Percentiles rank a stretch among this genome's conserved stretches.
These are phyloP conservation scores for Madoqua kirkii DNA, from an alignment of 2,113 vertebrate genomes.

Conservation along the genomic window DNA sequence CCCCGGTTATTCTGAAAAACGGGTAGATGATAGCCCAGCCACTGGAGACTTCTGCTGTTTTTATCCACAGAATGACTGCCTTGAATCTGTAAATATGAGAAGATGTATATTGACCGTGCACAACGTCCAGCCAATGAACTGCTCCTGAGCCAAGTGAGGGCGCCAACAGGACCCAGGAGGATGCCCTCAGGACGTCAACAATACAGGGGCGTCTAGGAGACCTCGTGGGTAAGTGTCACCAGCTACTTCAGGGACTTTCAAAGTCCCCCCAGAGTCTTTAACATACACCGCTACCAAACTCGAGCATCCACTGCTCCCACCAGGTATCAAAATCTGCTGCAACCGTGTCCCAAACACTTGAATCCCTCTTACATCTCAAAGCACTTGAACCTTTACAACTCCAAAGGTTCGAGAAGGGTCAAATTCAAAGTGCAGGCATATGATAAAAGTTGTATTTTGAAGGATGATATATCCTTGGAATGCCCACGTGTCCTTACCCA, in stretches of 20 bases:
- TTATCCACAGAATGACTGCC: neutral
- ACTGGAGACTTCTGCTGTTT: neutral
- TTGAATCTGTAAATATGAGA: neutral
- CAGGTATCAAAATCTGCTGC: neutral
- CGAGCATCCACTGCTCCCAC: neutral
- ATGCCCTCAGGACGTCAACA: fast-evolving
- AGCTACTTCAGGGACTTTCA: neutral
- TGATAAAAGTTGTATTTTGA: neutral
- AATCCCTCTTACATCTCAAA: neutral
- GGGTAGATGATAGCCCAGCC: fast-evolving
- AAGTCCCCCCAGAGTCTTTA: neutral
- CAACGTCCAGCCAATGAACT: neutral
- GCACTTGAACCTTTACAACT: neutral
- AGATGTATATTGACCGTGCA: fast-evolving
- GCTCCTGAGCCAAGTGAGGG: neutral
- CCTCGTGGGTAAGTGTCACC: fast-evolving
- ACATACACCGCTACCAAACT: neutral
- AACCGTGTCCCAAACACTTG: neutral
- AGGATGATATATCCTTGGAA: neutral
- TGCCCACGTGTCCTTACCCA: neutral
- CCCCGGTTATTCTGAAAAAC: neutral
- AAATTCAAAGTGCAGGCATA: neutral
- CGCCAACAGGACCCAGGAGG: neutral
- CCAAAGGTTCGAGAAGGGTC: neutral
- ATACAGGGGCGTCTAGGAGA: fast-evolving